These are phyloP conservation scores for Phenganax subtilis DNA, from an alignment of 92 coral and sea anemone species.

Conservation along the genomic window DNA sequence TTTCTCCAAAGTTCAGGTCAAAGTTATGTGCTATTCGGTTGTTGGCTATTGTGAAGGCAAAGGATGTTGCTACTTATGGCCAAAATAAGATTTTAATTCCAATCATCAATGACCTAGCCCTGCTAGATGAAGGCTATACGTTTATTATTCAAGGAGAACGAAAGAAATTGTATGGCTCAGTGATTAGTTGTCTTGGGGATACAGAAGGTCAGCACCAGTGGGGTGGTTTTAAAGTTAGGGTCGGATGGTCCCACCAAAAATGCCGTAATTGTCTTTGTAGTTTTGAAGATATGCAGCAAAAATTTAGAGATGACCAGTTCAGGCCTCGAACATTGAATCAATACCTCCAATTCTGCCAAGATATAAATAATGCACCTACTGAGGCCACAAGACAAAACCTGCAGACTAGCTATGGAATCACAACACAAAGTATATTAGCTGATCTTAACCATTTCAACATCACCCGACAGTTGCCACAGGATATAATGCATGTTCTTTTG, in stretches of 20 bases:
- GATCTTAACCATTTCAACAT: not conserved
- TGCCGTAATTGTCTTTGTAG: constrained; percentile 30
- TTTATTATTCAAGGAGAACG: too few relatives aligned
- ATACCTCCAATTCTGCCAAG: constrained; percentile 8
- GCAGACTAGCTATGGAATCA: not conserved
- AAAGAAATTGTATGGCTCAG: too few relatives aligned
- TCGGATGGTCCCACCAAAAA: constrained; percentile 20
- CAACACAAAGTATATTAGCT: not conserved
- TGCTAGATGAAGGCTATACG: too few relatives aligned
- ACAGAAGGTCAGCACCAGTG: constrained; percentile 6
- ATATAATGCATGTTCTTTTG: not conserved
- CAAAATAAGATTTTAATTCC: too few relatives aligned
- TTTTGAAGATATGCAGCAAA: constrained; percentile 9
- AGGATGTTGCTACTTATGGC: too few relatives aligned
- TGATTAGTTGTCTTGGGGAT: not conserved
- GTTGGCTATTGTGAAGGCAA: too few relatives aligned
- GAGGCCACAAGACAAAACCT: not conserved
- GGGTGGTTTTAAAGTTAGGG: constrained; percentile 13
- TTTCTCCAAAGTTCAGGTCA: too few relatives aligned
- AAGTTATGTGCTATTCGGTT: too few relatives aligned
- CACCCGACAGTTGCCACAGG: not conserved
- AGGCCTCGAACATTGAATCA: constrained; percentile 7
- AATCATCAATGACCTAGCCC: too few relatives aligned
- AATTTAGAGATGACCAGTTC: constrained; percentile 15
- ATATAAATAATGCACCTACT: constrained; percentile 22